Evolutionary conservation across 2,797 vertebrate species (phyloP).

Genomic region (Pseudocheirus occidentalis): DNA sequence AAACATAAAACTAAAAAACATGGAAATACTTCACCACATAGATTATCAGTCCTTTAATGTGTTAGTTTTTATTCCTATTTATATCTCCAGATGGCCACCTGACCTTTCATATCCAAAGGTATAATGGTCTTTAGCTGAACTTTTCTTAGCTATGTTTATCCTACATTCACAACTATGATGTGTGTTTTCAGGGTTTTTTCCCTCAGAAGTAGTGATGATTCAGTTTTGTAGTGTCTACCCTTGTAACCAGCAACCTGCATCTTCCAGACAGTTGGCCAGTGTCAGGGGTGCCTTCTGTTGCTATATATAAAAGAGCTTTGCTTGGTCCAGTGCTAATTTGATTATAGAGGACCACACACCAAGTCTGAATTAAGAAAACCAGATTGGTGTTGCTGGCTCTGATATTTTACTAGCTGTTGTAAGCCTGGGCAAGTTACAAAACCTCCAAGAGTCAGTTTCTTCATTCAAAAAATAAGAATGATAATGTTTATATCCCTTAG

Average conservation of each 20-base stretch:
- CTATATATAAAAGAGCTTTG: constrained; percentile 1
- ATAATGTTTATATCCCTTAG: neutral
- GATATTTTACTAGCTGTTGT: neutral
- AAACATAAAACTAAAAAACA: neutral
- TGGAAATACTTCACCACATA: neutral
- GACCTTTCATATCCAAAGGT: neutral
- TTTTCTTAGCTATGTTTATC: neutral
- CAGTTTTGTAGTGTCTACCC: neutral
- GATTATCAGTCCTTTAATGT: neutral
- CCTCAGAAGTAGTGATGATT: neutral
- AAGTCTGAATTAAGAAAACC: neutral
- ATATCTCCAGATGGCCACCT: neutral
- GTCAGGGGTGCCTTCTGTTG: neutral
- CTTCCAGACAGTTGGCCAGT: constrained; percentile 18
- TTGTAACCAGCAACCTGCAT: neutral
- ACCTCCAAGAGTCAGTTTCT: neutral
- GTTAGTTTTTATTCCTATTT: neutral
- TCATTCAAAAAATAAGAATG: neutral
- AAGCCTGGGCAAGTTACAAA: neutral
- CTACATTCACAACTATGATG: neutral
- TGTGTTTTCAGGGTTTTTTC: neutral
- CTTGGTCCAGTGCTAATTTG: neutral
- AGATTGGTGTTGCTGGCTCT: neutral
- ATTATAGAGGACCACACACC: neutral
- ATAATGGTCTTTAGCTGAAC: neutral